Percentiles rank a stretch among this genome's conserved stretches.
phyloP scores from a whole-genome alignment of 1,140 invertebrate genomes.

The Bombus sibiricus region DNA sequence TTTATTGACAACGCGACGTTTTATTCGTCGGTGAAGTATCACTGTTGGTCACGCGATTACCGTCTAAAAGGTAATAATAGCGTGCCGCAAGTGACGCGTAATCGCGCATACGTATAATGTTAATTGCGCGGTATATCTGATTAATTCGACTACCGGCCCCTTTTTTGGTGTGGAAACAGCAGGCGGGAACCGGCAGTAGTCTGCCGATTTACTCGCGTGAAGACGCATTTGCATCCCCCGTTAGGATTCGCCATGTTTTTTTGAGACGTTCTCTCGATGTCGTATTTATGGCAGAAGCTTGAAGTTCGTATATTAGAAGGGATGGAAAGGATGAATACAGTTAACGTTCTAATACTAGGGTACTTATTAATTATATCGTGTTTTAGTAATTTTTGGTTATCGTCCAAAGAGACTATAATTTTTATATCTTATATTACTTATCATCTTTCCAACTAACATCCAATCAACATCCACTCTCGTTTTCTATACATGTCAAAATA shows the following conservation, averaged over 20 bases:
- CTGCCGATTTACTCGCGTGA: no score
- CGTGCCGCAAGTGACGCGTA: constrained; percentile 9
- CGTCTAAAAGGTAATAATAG: constrained; percentile 53
- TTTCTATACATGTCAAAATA: neutral
- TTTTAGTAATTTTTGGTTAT: no score
- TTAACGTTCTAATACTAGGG: no score
- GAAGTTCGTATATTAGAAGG: no score
- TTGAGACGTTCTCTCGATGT: neutral
- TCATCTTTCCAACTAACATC: neutral
- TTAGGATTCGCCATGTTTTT: neutral
- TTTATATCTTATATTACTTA: no score
- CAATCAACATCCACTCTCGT: neutral
- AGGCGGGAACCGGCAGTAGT: neutral
- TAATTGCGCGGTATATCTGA: constrained; percentile 57
- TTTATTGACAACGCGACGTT: constrained; percentile 57
- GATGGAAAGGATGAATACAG: no score
- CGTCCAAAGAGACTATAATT: neutral
- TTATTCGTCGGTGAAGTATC: constrained; percentile 49
- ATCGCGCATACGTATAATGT: constrained; percentile 39
- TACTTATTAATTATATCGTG: no score
- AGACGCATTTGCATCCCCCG: neutral
- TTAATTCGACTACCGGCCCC: constrained; percentile 47
- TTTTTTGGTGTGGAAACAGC: constrained; percentile 11
- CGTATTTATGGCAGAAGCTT: neutral
- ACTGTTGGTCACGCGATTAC: constrained; percentile 45